phyloP scores from a whole-genome alignment of 2,888 invertebrate species.

The Desoria tigrina region DNA sequence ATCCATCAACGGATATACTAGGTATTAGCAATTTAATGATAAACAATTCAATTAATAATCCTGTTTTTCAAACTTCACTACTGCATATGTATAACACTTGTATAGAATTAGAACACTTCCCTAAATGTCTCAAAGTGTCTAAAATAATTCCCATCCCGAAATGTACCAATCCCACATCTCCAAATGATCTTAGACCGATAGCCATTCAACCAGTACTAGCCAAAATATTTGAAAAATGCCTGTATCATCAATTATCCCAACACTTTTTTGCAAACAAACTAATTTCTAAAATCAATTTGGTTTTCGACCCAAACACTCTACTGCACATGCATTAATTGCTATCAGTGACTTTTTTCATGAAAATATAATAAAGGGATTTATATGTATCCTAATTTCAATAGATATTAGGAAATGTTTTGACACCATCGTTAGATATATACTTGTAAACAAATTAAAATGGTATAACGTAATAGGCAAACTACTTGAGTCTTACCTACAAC shows the following conservation, averaged over 20 bases:
- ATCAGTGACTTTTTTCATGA: background rate
- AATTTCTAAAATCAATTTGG: conserved; percentile 25
- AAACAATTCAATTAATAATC: background rate
- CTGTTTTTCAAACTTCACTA: background rate
- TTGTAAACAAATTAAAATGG: background rate
- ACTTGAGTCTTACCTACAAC: background rate
- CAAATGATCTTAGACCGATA: conserved; percentile 21
- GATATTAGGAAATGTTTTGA: background rate
- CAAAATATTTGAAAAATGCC: conserved; percentile 21
- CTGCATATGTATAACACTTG: background rate
- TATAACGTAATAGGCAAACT: background rate
- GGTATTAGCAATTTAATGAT: conserved; percentile 6
- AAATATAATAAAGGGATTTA: background rate
- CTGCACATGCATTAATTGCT: background rate
- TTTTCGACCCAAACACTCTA: conserved; percentile 16
- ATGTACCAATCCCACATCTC: background rate
- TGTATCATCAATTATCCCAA: conserved; percentile 3
- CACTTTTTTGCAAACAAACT: background rate
- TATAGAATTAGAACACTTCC: background rate
- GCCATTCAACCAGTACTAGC: conserved; percentile 19
- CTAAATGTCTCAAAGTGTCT: conserved; percentile 18
- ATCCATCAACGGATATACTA: background rate
- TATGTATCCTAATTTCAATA: background rate
- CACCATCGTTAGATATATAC: background rate
- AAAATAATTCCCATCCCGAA: conserved; percentile 22